A percentile compares a stretch with the other conserved stretches of the same genome.
These are phyloP conservation scores for Poeciliopsis turrubarensis DNA, from an alignment of 2,113 vertebrate species.

Conservation along the genomic window DNA sequence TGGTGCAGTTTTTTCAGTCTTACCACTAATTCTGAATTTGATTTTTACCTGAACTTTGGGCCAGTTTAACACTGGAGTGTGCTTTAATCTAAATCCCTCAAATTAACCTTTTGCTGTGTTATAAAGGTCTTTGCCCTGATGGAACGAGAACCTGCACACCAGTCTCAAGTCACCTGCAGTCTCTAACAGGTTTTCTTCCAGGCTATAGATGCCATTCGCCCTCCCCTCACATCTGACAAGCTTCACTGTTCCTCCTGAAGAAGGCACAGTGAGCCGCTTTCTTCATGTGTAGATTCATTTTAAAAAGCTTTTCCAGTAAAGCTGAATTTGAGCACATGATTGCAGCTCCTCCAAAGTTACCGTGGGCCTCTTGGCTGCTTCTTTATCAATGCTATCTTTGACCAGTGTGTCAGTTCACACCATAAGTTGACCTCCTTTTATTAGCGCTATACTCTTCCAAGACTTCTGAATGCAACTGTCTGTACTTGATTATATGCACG, in stretches of 20 bases:
- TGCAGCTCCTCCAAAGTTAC: neutral
- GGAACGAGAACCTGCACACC: neutral
- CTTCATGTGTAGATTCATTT: too few species aligned
- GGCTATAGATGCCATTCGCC: neutral
- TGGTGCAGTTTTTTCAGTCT: too few species aligned
- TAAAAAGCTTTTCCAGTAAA: too few species aligned
- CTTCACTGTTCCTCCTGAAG: too few species aligned
- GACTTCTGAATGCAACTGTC: neutral
- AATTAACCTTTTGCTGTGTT: neutral
- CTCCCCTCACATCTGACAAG: neutral
- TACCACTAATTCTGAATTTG: too few species aligned
- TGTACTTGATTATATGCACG: neutral
- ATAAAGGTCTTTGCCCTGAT: neutral
- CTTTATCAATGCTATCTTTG: neutral
- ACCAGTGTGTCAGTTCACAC: too few species aligned
- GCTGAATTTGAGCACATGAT: too few species aligned
- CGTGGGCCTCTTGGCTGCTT: neutral
- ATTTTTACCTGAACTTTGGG: too few species aligned
- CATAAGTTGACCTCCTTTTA: neutral
- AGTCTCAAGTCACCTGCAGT: neutral
- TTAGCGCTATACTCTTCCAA: neutral
- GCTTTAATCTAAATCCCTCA: too few species aligned
- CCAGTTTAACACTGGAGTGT: too few species aligned
- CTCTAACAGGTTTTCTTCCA: neutral
- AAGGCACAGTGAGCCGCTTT: too few species aligned